Evolutionary conservation across 2,113 vertebrate genomes (phyloP).

Genomic region (Hypanus sabinus): DNA sequence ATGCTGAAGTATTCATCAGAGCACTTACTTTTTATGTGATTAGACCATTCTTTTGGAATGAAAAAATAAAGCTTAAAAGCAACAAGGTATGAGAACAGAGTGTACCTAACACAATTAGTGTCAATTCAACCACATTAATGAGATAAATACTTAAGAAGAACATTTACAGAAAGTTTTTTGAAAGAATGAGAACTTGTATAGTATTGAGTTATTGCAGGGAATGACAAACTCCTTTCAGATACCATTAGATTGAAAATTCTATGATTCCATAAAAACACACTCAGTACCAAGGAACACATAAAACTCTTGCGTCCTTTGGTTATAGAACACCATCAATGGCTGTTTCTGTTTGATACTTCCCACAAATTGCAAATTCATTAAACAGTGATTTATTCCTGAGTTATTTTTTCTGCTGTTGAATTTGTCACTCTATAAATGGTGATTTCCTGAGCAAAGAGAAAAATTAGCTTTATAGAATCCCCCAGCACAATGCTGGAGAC

Average conservation of each 20-base stretch:
- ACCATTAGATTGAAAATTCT: background rate
- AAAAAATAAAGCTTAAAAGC: background rate
- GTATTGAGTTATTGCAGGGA: background rate
- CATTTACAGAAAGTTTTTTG: background rate
- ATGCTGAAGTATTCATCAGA: background rate
- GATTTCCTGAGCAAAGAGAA: background rate
- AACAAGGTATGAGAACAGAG: background rate
- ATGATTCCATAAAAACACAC: background rate
- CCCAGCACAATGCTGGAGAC: background rate
- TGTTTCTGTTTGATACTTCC: background rate
- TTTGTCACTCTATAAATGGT: background rate
- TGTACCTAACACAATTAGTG: background rate
- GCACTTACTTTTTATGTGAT: background rate
- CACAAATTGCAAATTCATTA: background rate
- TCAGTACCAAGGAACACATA: background rate
- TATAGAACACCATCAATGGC: background rate
- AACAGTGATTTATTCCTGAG: background rate
- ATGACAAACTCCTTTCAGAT: background rate
- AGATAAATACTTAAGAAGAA: background rate
- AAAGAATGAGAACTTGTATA: background rate
- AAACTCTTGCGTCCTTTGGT: background rate
- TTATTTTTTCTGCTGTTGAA: background rate
- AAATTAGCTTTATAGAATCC: background rate
- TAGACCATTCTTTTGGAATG: background rate
- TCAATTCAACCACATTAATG: background rate